Base-by-base conservation (phyloP, 2,888 invertebrate genomes). In the Leptinotarsa juncta region DNA sequence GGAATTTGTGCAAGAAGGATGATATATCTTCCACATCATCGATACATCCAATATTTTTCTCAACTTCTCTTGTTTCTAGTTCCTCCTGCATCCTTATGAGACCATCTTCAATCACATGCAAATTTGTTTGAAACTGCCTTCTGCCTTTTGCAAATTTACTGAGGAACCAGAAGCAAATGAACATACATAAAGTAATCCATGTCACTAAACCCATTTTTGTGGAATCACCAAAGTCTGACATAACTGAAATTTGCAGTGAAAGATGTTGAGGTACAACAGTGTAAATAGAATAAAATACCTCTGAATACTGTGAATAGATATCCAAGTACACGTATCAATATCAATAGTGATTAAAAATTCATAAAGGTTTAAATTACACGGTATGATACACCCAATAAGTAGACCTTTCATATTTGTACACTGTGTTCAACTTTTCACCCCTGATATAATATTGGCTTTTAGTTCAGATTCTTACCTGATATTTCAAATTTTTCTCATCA, bases 101-200 rank as follows among this genome's bases (percentile, higher is more conserved):
- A 70, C 87, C 87, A 82, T 87, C 85, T 81, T 87, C 85, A 65
- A 86, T 86, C 51, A 83, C 84, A 70, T 84, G 83, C 70, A 88
- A 80, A 79, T 88, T 88, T 68, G 83, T 81, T 62, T 82, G 82
- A 65, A 87, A 81, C 67, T 84, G 84, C 69, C 83, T 79, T 68
- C 86, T 77, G 0, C 87, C 86, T 70, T 80, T 83, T 26, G 85
- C 73, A 75, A 86, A 85, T 67, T 82, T 84, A 32, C 79, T 83
- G 23, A 85, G 78, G 32, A 87, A 82, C 85, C 86, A 87, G 14
- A 84, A 73, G 67, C 86, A 86, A 7, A 84, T 75, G 32, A 85
- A 77, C 0, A 85, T 72, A 71, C 85, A 86, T 71, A 86, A 81
- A 15, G 84, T 81, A 3, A 87, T 53, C 85, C 85, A 85, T 5